Evolutionary conservation across 2,888 invertebrate genomes (phyloP).

Genomic region (Hanleya hanleyi): DNA sequence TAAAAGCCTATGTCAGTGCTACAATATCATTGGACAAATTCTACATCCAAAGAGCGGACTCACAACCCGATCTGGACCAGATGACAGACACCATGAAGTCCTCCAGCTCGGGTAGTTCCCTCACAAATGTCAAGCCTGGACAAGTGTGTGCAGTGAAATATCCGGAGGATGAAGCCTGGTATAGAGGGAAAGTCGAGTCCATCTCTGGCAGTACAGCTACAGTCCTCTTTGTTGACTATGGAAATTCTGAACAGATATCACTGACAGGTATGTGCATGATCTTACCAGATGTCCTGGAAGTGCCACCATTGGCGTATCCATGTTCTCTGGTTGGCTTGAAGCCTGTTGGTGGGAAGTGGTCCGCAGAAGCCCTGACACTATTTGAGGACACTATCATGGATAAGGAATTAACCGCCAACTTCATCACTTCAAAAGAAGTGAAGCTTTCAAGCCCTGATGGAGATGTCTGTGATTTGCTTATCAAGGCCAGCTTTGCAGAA

Average conservation of each 20-base stretch:
- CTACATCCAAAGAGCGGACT: neutral
- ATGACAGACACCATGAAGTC: neutral
- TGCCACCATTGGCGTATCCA: conserved; percentile 46
- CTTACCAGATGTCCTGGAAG: conserved; percentile 22
- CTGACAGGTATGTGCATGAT: neutral
- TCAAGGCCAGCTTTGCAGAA: conserved; percentile 13
- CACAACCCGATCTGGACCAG: neutral
- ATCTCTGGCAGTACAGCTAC: conserved; percentile 74
- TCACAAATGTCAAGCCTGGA: neutral
- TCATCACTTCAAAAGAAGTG: conserved; percentile 40
- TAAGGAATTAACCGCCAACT: conserved; percentile 43
- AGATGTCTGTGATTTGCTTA: conserved; percentile 30
- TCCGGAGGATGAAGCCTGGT: conserved; percentile 80
- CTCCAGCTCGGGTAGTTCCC: neutral
- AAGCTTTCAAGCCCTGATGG: conserved; percentile 32
- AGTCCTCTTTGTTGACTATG: conserved; percentile 80
- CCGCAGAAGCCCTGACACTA: conserved; percentile 37
- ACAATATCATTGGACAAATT: neutral
- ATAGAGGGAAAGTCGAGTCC: conserved; percentile 78
- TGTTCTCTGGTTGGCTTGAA: conserved; percentile 51
- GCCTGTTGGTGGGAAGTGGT: conserved; percentile 20
- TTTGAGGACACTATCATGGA: conserved; percentile 30
- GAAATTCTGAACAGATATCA: conserved; percentile 69
- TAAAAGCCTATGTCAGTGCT: neutral
- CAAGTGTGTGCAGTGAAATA: conserved; percentile 78